phyloP scores from a whole-genome alignment of 2,113 vertebrate species.

The Plotosus lineatus region DNA sequence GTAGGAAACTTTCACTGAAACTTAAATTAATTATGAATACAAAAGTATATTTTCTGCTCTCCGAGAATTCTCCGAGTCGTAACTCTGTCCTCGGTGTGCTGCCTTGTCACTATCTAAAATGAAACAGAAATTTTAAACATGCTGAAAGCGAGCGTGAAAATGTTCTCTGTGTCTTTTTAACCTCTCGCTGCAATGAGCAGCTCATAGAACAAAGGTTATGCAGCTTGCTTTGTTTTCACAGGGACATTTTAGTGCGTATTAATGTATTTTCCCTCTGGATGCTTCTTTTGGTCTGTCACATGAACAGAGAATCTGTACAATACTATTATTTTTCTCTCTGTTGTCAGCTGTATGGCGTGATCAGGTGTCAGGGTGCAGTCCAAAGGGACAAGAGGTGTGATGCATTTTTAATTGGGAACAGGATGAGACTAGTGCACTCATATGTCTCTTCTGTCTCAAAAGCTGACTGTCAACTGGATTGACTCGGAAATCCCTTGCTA shows the following conservation, averaged over 20 bases:
- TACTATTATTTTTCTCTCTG: conserved; percentile 44
- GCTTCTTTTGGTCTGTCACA: conserved; percentile 41
- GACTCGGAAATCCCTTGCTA: conserved; percentile 51
- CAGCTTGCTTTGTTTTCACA: conserved; percentile 37
- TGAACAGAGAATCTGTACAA: conserved; percentile 39
- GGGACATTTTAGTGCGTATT: conserved; percentile 40
- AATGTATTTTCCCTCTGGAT: conserved; percentile 59
- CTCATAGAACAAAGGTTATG: conserved; percentile 56
- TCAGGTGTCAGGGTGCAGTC: conserved; percentile 44
- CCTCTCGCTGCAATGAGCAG: conserved; percentile 49
- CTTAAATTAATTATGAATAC: conserved; percentile 65
- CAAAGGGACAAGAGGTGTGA: conserved; percentile 38
- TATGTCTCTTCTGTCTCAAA: conserved; percentile 52
- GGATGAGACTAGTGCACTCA: conserved; percentile 33
- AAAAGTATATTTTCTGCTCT: conserved; percentile 58
- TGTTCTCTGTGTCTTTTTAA: conserved; percentile 46
- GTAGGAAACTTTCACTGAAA: conserved; percentile 50
- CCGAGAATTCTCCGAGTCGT: conserved; percentile 41
- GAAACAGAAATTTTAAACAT: conserved; percentile 49
- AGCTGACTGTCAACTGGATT: conserved; percentile 35
- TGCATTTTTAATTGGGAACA: conserved; percentile 53
- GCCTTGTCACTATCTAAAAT: conserved; percentile 41
- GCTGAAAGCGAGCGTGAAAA: conserved; percentile 44
- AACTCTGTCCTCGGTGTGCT: conserved; percentile 47
- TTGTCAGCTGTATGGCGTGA: conserved; percentile 33